A percentile compares a stretch with the other conserved stretches of the same genome.
Evolutionary conservation across 2,797 vertebrate genomes (phyloP).

Genomic region (Remorina albescens): DNA sequence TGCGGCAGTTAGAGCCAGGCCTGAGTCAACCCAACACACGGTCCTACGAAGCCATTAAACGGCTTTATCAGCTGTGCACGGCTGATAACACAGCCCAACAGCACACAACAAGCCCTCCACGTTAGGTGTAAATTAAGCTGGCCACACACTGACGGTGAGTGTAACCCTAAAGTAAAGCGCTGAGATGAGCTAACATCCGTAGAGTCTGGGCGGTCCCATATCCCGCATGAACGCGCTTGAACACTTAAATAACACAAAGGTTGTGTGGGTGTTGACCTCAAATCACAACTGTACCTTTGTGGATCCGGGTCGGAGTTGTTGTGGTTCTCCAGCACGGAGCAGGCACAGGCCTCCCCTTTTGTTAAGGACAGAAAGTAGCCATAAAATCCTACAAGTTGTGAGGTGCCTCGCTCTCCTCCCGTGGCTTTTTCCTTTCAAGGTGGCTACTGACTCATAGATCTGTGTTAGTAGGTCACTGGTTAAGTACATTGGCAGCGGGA

Average conservation of each 20-base stretch:
- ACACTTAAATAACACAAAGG: not conserved
- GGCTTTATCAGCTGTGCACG: not conserved
- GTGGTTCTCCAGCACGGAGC: slow-evolving; percentile 15
- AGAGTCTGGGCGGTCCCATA: slow-evolving; percentile 11
- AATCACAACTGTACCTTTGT: slow-evolving; percentile 51
- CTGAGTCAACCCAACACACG: not conserved
- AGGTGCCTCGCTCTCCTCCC: slow-evolving; percentile 58
- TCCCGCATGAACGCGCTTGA: not conserved
- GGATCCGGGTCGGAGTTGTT: not conserved
- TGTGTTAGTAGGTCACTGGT: slow-evolving; percentile 95
- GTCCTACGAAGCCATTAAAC: not conserved
- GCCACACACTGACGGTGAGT: too few relatives aligned
- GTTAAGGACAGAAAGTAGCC: slow-evolving; percentile 8
- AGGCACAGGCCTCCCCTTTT: slow-evolving; percentile 32
- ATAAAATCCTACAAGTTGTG: slow-evolving; percentile 62
- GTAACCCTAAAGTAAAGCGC: too few relatives aligned
- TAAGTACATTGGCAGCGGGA: slow-evolving; percentile 78
- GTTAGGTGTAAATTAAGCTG: too few relatives aligned
- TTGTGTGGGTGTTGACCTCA: slow-evolving; percentile 7
- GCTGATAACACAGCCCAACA: not conserved
- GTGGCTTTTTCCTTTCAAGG: slow-evolving; percentile 73
- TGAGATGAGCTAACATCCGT: not conserved
- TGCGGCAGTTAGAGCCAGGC: too few relatives aligned
- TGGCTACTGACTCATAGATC: slow-evolving; percentile 86
- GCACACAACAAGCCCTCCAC: too few relatives aligned